Percentiles rank a stretch among this genome's conserved stretches.
Conservation (phyloP, 2,113 vertebrate genomes). For the Sisor rabdophorus region DNA sequence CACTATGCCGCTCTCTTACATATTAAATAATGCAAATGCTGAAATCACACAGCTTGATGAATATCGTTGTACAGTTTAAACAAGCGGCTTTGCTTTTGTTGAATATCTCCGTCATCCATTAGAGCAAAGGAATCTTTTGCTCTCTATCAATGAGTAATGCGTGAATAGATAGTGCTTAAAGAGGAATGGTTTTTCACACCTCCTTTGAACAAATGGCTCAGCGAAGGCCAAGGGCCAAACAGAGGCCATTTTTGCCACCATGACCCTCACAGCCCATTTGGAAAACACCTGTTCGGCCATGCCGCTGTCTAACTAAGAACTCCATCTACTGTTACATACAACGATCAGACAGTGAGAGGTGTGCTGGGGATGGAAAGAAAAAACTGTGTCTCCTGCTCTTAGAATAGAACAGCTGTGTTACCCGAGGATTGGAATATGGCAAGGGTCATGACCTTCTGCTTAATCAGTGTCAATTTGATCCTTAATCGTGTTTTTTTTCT, state of each 20-base stretch:
- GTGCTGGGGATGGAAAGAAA: slow-evolving; percentile 49
- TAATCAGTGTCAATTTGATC: slow-evolving; percentile 17
- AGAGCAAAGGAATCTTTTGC: slow-evolving; percentile 38
- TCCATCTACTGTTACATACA: slow-evolving; percentile 65
- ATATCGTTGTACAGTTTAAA: background rate
- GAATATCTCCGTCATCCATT: slow-evolving; percentile 32
- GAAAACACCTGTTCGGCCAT: slow-evolving; percentile 73
- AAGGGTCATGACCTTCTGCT: slow-evolving; percentile 46
- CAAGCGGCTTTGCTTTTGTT: slow-evolving; percentile 19
- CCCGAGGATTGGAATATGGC: slow-evolving; percentile 33
- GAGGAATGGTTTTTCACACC: slow-evolving; percentile 63
- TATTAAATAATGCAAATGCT: too few species aligned
- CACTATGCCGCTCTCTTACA: too few species aligned
- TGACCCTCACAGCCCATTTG: slow-evolving; percentile 64
- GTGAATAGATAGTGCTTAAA: slow-evolving; percentile 60
- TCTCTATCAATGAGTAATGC: slow-evolving; percentile 62
- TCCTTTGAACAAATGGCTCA: slow-evolving; percentile 62
- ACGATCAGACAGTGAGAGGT: slow-evolving; percentile 31
- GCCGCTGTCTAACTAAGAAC: slow-evolving; percentile 67
- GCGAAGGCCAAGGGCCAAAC: slow-evolving; percentile 53
- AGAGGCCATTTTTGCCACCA: slow-evolving; percentile 39
- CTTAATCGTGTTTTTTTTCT: slow-evolving; percentile 15
- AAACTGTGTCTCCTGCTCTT: slow-evolving; percentile 59
- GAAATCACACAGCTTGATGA: slow-evolving; percentile 3
- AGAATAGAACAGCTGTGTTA: slow-evolving; percentile 59